Conservation (phyloP, 1,140 invertebrate species). For the Microplitis demolitor region DNA sequence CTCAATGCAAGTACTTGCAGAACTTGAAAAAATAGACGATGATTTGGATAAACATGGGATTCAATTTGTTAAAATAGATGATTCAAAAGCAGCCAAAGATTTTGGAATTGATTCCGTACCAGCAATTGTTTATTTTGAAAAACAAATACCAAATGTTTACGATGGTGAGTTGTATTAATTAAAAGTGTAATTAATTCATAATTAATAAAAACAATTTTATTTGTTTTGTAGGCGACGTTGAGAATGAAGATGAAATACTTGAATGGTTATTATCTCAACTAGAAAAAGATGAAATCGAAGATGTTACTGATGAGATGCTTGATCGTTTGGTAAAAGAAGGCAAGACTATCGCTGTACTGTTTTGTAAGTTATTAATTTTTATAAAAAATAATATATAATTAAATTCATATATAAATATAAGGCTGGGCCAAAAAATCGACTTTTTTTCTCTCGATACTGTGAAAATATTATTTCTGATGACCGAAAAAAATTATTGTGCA, state of each 20-base stretch:
- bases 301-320: slow-evolving; percentile 92
- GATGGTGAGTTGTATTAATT: slow-evolving; percentile 67
- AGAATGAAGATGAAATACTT: slow-evolving; percentile 89
- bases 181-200: slow-evolving; percentile 7
- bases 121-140: slow-evolving; percentile 90
- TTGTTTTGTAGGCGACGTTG: slow-evolving; percentile 73
- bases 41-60: slow-evolving; percentile 91
- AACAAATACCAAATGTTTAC: slow-evolving; percentile 89
- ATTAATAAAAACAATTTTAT: slow-evolving; percentile 11
- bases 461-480: no score
- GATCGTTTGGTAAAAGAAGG: slow-evolving; percentile 87
- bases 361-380: slow-evolving; percentile 73
- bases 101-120: slow-evolving; percentile 87
- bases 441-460: no score
- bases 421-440: no score
- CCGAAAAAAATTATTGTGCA: no score
- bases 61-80: slow-evolving; percentile 93
- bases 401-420: no score
- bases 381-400: slow-evolving; percentile 18
- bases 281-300: slow-evolving; percentile 93
- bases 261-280: slow-evolving; percentile 86
- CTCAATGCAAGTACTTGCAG: slow-evolving; percentile 80
- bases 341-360: slow-evolving; percentile 87
- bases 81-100: slow-evolving; percentile 78
- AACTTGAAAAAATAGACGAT: slow-evolving; percentile 91